A percentile compares a stretch with the other conserved stretches of the same genome.
Evolutionary conservation across 2,797 vertebrate species (phyloP).

Genomic region (Hydrophis major): DNA sequence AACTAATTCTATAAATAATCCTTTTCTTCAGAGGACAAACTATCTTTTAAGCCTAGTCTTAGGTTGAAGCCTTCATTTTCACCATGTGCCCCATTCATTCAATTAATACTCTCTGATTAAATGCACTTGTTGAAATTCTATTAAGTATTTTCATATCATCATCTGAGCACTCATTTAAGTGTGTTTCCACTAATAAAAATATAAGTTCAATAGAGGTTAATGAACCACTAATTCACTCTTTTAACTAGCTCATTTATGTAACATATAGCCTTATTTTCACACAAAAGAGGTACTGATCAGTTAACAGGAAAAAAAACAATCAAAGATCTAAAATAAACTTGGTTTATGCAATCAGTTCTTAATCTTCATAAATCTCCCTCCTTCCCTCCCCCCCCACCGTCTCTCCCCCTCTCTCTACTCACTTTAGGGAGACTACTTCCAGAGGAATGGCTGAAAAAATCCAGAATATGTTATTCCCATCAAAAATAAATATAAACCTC

Average conservation of each 20-base stretch:
- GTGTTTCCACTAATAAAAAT: slow-evolving; percentile 51
- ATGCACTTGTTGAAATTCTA: slow-evolving; percentile 17
- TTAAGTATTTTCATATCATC: slow-evolving; percentile 39
- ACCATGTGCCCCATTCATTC: background rate
- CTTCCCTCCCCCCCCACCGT: too few relatives aligned
- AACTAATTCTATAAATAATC: slow-evolving; percentile 19
- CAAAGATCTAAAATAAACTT: slow-evolving; percentile 45
- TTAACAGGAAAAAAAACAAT: slow-evolving; percentile 43
- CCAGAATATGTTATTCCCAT: background rate
- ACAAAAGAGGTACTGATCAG: slow-evolving; percentile 42
- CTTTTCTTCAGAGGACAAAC: slow-evolving; percentile 6
- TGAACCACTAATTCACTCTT: slow-evolving; percentile 60
- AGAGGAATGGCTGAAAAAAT: background rate
- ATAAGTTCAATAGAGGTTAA: slow-evolving; percentile 64
- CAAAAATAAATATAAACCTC: background rate
- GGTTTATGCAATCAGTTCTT: slow-evolving; percentile 36
- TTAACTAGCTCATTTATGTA: slow-evolving; percentile 59
- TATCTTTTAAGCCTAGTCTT: background rate
- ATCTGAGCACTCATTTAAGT: slow-evolving; percentile 43
- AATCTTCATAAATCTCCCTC: background rate
- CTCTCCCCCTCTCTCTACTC: background rate
- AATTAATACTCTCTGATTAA: slow-evolving; percentile 20
- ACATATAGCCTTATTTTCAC: slow-evolving; percentile 59
- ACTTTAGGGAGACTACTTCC: background rate
- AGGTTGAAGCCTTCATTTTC: background rate